Percentiles rank a stretch among this genome's conserved stretches.
Evolutionary conservation across 2,113 vertebrate species (phyloP).

Genomic region (Oncorhynchus masou): DNA sequence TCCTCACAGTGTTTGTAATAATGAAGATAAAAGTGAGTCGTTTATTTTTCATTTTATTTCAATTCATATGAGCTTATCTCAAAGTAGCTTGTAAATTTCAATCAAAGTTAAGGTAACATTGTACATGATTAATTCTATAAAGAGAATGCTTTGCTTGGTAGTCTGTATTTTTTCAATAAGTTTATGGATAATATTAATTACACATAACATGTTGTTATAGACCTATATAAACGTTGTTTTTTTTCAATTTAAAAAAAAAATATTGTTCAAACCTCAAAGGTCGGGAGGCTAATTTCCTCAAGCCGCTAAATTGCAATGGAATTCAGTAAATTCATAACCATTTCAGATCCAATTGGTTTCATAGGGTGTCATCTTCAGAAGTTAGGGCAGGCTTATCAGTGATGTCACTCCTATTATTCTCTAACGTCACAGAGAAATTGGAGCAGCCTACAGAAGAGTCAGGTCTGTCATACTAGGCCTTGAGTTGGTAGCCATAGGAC

Average conservation of each 20-base stretch:
- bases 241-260: neutral
- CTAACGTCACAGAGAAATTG: neutral
- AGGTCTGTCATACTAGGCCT: too few species aligned
- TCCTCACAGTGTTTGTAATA: neutral
- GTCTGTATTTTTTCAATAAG: neutral
- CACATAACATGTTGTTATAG: neutral
- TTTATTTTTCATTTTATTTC: neutral
- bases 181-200: neutral
- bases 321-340: neutral
- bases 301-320: constrained; percentile 17
- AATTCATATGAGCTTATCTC: too few species aligned
- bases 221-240: too few species aligned
- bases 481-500: too few species aligned
- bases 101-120: too few species aligned
- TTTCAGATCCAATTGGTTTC: neutral
- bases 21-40: neutral
- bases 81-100: neutral
- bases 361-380: neutral
- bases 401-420: neutral
- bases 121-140: neutral
- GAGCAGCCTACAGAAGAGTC: neutral
- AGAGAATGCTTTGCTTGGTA: too few species aligned
- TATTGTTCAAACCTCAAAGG: too few species aligned
- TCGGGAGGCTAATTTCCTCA: neutral
- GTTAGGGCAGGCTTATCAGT: neutral